Base-by-base conservation (phyloP, 2,888 invertebrate species). In the Sycophila texana region DNA sequence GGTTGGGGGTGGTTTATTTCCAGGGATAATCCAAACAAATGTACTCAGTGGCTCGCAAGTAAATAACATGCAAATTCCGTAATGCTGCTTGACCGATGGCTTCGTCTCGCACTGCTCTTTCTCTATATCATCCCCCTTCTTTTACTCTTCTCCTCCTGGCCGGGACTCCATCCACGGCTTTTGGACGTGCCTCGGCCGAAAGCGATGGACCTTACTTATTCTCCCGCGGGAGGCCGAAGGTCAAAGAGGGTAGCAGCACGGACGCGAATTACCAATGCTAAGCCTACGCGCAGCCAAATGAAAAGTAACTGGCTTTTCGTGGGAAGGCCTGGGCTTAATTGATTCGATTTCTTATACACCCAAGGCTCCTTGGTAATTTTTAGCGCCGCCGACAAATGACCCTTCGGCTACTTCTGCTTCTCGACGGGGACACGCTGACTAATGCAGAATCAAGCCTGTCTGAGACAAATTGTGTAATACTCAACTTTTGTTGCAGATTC, bases 21-120 rank as follows among this genome's bases (percentile, higher is more conserved):
- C 87, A 88, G 86, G 88, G 90, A 90, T 90, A 90, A 90, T 90
- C 90, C 90, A 90, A 90, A 90, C 90, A 90, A 90, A 90, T 90
- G 90, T 90, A 90, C 90, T 90, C 88, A 87, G 89, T 87, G 86
- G 87, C 72, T 72, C 70, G 77, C 86, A 87, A 88, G 90, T 90
- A 90, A 90, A 90, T 90, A 90, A 90, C 90, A 90, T 90, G 90
- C 89, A 90, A 90, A 90, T 90, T 85, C 89, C 87, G 89, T 90
- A 90, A 90, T 90, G 89, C 90, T 89, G 87, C 87, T 89, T 90
- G 90, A 90, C 89, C 90, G 90, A 90, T 90, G 89, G 88, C 87
- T 89, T 85, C 86, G 86, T 87, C 87, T 86, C 84, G 39, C 74
- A 65, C 55, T 51, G 39, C 67, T 47, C n/a, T 51, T 39, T 22